Conservation (phyloP, 1,140 invertebrate genomes). For the Phortica variegata region DNA sequence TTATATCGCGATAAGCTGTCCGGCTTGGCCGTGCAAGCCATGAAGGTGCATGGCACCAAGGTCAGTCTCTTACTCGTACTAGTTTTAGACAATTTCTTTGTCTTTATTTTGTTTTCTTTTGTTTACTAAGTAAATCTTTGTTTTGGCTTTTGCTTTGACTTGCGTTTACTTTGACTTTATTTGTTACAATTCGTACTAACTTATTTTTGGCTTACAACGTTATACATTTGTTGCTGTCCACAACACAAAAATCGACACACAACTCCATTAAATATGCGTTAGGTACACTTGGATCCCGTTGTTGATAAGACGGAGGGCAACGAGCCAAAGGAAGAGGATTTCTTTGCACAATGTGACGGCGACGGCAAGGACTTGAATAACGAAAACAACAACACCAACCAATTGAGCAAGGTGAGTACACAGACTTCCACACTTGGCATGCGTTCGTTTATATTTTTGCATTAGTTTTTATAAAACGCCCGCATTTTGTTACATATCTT, state of each 20-base stretch:
- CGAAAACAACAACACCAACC: conserved; percentile 37
- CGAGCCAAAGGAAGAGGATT: conserved; percentile 69
- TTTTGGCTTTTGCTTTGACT: conserved; percentile 1
- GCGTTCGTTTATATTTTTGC: conserved; percentile 11
- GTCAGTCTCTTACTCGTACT: conserved; percentile 60
- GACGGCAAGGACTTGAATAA: conserved; percentile 39
- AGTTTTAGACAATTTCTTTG: not conserved
- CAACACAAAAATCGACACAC: conserved; percentile 1
- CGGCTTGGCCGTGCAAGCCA: conserved; percentile 78
- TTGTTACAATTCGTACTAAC: conserved; percentile 14
- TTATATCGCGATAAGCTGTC: conserved; percentile 87
- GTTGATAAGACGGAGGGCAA: conserved; percentile 56
- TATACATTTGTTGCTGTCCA: not conserved
- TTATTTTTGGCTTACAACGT: conserved; percentile 8
- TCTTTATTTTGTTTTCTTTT: not conserved
- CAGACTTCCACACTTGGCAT: conserved; percentile 7
- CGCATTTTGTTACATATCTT: too few relatives aligned
- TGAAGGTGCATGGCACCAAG: conserved; percentile 86
- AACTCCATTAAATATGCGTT: conserved; percentile 19
- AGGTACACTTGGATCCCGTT: conserved; percentile 66
- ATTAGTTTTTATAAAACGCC: not conserved
- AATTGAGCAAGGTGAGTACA: conserved; percentile 19
- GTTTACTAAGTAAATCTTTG: not conserved
- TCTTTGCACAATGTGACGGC: conserved; percentile 75
- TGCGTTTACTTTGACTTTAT: not conserved